Evolutionary conservation across 2,888 invertebrate species (phyloP).

Genomic region (Drosophila nr. perissopoda): DNA sequence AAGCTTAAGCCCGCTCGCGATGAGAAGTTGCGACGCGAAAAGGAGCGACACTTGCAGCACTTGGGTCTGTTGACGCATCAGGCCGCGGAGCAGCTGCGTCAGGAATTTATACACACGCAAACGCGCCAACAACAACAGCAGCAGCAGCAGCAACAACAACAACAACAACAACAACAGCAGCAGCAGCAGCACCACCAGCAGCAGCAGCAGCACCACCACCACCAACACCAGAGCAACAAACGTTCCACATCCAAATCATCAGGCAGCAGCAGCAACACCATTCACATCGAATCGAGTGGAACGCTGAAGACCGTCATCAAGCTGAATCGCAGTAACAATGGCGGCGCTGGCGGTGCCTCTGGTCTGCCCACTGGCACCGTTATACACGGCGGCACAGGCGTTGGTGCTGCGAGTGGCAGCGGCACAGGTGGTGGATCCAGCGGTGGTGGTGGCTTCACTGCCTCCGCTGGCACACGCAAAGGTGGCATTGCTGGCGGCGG

Average conservation of each 20-base stretch:
- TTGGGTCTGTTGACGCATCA: slow-evolving; percentile 91
- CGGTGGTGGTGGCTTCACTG: background rate
- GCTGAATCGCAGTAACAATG: slow-evolving; percentile 86
- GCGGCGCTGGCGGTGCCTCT: slow-evolving; percentile 54
- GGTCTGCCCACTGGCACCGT: slow-evolving; percentile 64
- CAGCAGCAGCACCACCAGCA: slow-evolving; percentile 55
- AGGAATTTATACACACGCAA: slow-evolving; percentile 80
- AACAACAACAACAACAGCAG: slow-evolving; percentile 37
- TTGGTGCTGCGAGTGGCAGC: background rate
- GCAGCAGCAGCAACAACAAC: slow-evolving; percentile 51
- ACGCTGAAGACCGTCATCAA: slow-evolving; percentile 94
- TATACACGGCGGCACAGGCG: slow-evolving; percentile 49
- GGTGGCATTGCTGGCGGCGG: slow-evolving; percentile 32
- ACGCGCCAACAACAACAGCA: slow-evolving; percentile 64
- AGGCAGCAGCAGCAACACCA: slow-evolving; percentile 55
- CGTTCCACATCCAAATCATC: slow-evolving; percentile 63
- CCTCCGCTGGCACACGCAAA: background rate
- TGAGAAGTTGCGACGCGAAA: slow-evolving; percentile 88
- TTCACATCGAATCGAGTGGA: slow-evolving; percentile 88
- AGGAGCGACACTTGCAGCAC: slow-evolving; percentile 90
- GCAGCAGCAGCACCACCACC: slow-evolving; percentile 55
- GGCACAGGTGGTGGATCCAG: background rate
- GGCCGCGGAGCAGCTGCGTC: slow-evolving; percentile 88
- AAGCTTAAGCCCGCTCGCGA: slow-evolving; percentile 66
- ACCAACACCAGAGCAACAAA: slow-evolving; percentile 59